Base-by-base conservation (phyloP, 1,140 invertebrate species). In the Zaprionus africanus region DNA sequence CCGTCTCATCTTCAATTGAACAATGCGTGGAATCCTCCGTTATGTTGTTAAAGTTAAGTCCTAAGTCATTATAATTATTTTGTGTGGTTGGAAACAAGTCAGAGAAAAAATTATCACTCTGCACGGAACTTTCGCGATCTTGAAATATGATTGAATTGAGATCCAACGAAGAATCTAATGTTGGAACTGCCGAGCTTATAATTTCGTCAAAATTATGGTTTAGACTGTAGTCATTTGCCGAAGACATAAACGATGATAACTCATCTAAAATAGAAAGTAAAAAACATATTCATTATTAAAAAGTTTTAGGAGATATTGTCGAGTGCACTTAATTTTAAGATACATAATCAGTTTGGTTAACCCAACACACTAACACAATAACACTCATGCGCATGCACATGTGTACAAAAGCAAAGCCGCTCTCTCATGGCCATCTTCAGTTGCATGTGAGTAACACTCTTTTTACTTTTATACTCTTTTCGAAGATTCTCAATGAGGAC, bases 191-290 rank as follows among this genome's bases (percentile, higher is more conserved):
- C 26, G 81, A 77, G 26, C 74, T 74, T 26, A 90, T 57, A 51
- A 90, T 81, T 19, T 92, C 90, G 17, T 90, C 80, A 28, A 86
- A 78, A 61, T 81, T 73, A 68, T 77, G 80, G 49, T 79, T 76
- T 7, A 87, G 51, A 12, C 67, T 54, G 54, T 91, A 83, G 19
- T 82, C 76, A 49, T 73, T 79, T 1, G 77, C 54, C 24, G 76
- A 73, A 17, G 77, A 60, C 53, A 79, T 74, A 51, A 82, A 67
- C 17, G 82, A 82, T 61, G 88, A 78, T 19, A 91, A 60, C 58
- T 88, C 87, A 67, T 80, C 87, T 91, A 31, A 19, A 86, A 81
- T 53, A 24, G 36, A 17, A 57, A 19, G 13, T 51, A 49, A 49
- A 58, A 58, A n/a, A 43, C 5, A 19, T 60, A 2, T 17, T 26